Base-by-base conservation (phyloP, 2,113 vertebrate species). In the Raphicerus campestris region DNA sequence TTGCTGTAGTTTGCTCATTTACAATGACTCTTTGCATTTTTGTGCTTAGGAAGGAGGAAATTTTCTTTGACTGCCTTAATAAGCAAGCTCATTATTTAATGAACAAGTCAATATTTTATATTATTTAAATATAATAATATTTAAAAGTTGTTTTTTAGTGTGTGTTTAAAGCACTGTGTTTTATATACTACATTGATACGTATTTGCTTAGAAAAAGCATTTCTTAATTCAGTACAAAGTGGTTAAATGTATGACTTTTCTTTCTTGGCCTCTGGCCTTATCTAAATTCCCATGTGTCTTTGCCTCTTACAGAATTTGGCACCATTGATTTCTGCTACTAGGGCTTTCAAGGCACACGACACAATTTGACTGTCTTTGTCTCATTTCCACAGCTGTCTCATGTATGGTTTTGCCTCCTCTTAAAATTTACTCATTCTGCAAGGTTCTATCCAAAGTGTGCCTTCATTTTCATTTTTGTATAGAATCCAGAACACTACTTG, bases 1-100 rank as follows among this genome's bases (percentile, higher is more conserved):
- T 97, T 98, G 96, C 70, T 83, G 39, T 92, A 94, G 77, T 96
- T 98, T 91, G 93, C 94, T 89, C 73, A 97, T 96, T 96, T 98
- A 96, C 96, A 98, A 73, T 97, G 94, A 55, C 63, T 96, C 78
- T 98, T 75, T 70, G 96, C 77, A 24, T 6, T 56, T 96, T 87
- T 97, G 49, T 92, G 92, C 85, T 91, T 97, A 88, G 61, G 87
- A 96, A 87, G 73, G 7, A 6, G 28, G 82, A 97, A 96, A 70
- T 96, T 96, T 97, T 96, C 87, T 94, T 63, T 94, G 39, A 83
- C 30, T 96, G 84, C 26, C 78, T 94, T 97, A 98, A 96, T 95
- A 81, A 96, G 51, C 51, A 97, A 91, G n/a, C 17, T 70, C 63
- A 35, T 70, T 70, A 70, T 22, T 70, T 70, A 70, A 70, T 39